phyloP scores from a whole-genome alignment of 2,113 vertebrate species.

The Entelurus aequoreus region DNA sequence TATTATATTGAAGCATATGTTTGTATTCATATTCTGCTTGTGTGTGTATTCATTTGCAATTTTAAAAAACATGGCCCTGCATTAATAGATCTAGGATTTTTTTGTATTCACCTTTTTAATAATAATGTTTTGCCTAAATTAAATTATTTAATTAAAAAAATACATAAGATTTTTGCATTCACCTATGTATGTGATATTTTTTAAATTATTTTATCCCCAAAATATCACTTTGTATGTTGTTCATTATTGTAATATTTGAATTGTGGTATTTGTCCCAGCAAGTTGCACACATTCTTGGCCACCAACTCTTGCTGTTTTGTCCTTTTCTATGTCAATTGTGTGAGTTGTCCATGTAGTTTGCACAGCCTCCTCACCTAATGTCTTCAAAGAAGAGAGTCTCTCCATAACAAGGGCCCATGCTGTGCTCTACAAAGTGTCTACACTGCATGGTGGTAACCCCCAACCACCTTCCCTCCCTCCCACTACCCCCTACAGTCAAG shows the following conservation, averaged over 20 bases:
- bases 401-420: constrained; percentile 55
- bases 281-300: neutral
- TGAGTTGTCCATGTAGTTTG: constrained; percentile 50
- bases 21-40: too few species aligned
- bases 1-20: too few species aligned
- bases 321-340: constrained; percentile 19
- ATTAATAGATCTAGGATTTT: too few species aligned
- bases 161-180: too few species aligned
- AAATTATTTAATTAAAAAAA: too few species aligned
- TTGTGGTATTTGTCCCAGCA: neutral
- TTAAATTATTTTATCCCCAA: too few species aligned
- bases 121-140: too few species aligned
- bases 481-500: constrained; percentile 33
- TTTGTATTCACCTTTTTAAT: too few species aligned
- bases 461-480: constrained; percentile 15
- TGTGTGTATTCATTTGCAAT: too few species aligned
- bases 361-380: constrained; percentile 27
- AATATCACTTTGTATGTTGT: too few species aligned
- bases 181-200: too few species aligned
- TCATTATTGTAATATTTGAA: neutral
- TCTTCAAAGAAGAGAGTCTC: constrained; percentile 30
- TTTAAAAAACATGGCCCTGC: too few species aligned
- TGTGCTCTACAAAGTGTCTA: constrained; percentile 31
- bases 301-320: neutral
- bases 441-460: constrained; percentile 12